Evolutionary conservation across 2,888 invertebrate genomes (phyloP).

Genomic region (Campoplex capitator): DNA sequence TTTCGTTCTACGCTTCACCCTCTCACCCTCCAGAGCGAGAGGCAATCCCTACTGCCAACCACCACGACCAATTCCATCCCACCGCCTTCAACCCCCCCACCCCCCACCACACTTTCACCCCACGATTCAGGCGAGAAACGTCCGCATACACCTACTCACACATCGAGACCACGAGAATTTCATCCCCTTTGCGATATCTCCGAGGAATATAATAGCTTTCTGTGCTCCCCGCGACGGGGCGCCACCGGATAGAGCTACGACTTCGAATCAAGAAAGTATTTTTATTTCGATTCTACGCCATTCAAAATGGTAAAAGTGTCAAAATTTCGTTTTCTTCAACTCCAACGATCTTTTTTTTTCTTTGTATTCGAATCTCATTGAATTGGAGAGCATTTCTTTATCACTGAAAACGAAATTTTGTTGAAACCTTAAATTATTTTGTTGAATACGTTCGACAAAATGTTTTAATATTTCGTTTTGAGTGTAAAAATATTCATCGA

Average conservation of each 20-base stretch:
- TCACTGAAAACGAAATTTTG: too few relatives aligned
- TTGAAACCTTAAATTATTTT: too few relatives aligned
- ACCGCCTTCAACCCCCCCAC: conserved; percentile 49
- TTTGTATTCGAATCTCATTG: not conserved
- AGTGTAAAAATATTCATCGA: too few relatives aligned
- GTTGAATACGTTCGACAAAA: too few relatives aligned
- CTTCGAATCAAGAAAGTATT: conserved; percentile 12
- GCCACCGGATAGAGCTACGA: conserved; percentile 77
- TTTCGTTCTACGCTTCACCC: conserved; percentile 61
- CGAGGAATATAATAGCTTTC: conserved; percentile 71
- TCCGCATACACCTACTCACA: conserved; percentile 21
- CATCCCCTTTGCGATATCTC: conserved; percentile 55
- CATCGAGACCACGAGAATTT: conserved; percentile 51
- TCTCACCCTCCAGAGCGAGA: conserved; percentile 55
- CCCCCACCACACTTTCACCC: conserved; percentile 32
- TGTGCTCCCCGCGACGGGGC: conserved; percentile 78
- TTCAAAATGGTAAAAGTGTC: not conserved
- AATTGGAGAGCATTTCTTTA: not conserved
- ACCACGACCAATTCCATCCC: conserved; percentile 70
- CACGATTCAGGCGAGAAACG: conserved; percentile 23
- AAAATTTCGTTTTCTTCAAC: not conserved
- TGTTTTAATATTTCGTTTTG: too few relatives aligned
- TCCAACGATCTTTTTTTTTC: not conserved
- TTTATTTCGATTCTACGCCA: not conserved
- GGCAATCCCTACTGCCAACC: conserved; percentile 56